Base-by-base conservation (phyloP, 2,888 invertebrate species). In the Macrophya alboannulata region DNA sequence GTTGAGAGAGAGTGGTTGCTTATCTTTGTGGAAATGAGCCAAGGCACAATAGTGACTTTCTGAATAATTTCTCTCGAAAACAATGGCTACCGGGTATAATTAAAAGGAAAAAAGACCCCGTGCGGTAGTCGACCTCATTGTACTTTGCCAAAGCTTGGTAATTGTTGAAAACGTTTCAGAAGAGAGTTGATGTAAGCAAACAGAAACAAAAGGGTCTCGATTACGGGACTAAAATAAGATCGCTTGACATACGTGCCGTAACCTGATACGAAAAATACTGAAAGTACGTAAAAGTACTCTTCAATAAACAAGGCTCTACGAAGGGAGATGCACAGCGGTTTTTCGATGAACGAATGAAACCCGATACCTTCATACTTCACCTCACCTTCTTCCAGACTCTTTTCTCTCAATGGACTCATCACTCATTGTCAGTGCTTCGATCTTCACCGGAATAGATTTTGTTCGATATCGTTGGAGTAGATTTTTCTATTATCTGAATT, bases 341-440 rank as follows among this genome's bases (percentile, higher is more conserved):
- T 37, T 9, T 40, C 81, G 40, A 43, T 62, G 31, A 62, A 40
- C 81, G 81, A 81, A 62, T 62, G 81, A 62, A 81, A 59, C 12
- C 62, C 81, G 62, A 81, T 62, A 62, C 62, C 43, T 62, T 62
- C 17, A 40, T 81, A 81, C 81, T 59, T 43, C 40, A 12, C 59
- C 62, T 43, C 25, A 43, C 3, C 1, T 31, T 25, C 51, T 43
- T 15, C 12, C 40, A 62, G 40, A 62, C 51, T 62, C 21, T 43
- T 17, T 81, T 81, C 43, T 59, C 43, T 62, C 81, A 40, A 62
- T 81, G 43, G 59, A 43, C 62, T 81, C 59, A 81, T 81, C 81
- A 62, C 62, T 81, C 81, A 81, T 81, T 81, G 81, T 81, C 59
- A 62, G 51, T 51, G 15, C 40, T 37, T 21, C 81, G 43, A 15